phyloP scores from a whole-genome alignment of 2,888 invertebrate species.

The Spisula subtruncata region DNA sequence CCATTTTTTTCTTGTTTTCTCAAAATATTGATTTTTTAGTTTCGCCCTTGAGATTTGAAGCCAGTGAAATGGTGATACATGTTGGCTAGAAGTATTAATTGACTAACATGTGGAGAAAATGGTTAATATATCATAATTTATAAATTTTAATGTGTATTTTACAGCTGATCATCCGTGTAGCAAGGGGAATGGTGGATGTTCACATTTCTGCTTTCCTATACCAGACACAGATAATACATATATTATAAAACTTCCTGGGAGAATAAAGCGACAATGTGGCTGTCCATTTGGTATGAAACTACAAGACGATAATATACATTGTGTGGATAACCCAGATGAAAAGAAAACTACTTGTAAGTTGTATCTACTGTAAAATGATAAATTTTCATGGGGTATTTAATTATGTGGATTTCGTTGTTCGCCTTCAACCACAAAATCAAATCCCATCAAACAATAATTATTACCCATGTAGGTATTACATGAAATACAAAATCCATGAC shows the following conservation, averaged over 20 bases:
- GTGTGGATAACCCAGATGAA: constrained; percentile 29
- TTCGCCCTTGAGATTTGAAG: too few relatives aligned
- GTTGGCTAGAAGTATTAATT: too few relatives aligned
- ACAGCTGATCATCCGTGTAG: constrained; percentile 92
- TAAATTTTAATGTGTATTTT: constrained; percentile 11
- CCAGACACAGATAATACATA: constrained; percentile 88
- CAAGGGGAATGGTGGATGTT: constrained; percentile 95
- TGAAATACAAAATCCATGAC: too few relatives aligned
- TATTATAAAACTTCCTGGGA: constrained; percentile 72
- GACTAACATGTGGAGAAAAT: background rate
- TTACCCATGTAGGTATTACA: too few relatives aligned
- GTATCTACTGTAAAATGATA: too few relatives aligned
- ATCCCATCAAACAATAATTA: too few relatives aligned
- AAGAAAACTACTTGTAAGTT: constrained; percentile 14
- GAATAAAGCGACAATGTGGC: constrained; percentile 90
- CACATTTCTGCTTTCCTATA: constrained; percentile 97
- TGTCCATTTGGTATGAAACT: constrained; percentile 95
- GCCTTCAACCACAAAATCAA: too few relatives aligned
- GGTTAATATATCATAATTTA: background rate
- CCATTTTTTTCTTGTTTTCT: too few relatives aligned
- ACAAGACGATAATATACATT: constrained; percentile 7
- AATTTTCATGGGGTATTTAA: too few relatives aligned
- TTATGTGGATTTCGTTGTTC: too few relatives aligned
- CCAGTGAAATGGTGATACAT: too few relatives aligned
- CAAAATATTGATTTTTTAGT: too few relatives aligned